phyloP scores from a whole-genome alignment of 2,888 invertebrate species.

The Chrysolina americana region DNA sequence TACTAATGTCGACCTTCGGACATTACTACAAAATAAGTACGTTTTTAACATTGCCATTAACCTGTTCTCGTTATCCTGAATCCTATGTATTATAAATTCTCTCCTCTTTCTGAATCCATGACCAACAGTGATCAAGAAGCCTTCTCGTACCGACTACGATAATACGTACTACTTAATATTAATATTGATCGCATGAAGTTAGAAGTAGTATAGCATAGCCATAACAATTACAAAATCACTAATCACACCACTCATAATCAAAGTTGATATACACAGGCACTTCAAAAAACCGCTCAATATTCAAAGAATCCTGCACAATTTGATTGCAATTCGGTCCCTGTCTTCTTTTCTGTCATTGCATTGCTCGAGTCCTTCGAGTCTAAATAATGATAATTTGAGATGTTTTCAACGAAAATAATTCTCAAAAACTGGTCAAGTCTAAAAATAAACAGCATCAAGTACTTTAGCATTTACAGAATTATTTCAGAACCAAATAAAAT shows the following conservation, averaged over 20 bases:
- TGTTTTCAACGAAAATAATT: too few species aligned
- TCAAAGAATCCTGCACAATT: too few species aligned
- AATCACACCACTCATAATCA: slow-evolving; percentile 3
- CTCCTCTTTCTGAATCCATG: slow-evolving; percentile 54
- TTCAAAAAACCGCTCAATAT: not conserved
- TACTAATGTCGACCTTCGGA: slow-evolving; percentile 43
- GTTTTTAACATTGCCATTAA: slow-evolving; percentile 54
- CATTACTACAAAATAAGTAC: slow-evolving; percentile 50
- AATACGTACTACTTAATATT: slow-evolving; percentile 38
- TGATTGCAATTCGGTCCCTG: too few species aligned
- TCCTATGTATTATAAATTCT: slow-evolving; percentile 51
- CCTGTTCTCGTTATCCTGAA: slow-evolving; percentile 47
- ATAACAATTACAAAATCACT: slow-evolving; percentile 4
- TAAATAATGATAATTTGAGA: too few species aligned
- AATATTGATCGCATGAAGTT: slow-evolving; percentile 52
- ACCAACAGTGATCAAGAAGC: slow-evolving; percentile 60
- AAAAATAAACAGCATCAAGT: too few species aligned
- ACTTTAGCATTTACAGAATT: too few species aligned
- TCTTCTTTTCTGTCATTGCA: too few species aligned
- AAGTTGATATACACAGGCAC: slow-evolving; percentile 1
- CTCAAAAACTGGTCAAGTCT: too few species aligned
- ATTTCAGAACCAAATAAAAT: too few species aligned
- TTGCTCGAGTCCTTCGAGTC: too few species aligned
- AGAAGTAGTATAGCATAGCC: slow-evolving; percentile 30
- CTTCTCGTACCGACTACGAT: slow-evolving; percentile 54